phyloP scores from a whole-genome alignment of 2,797 vertebrate species.

The Dermochelys coriacea region DNA sequence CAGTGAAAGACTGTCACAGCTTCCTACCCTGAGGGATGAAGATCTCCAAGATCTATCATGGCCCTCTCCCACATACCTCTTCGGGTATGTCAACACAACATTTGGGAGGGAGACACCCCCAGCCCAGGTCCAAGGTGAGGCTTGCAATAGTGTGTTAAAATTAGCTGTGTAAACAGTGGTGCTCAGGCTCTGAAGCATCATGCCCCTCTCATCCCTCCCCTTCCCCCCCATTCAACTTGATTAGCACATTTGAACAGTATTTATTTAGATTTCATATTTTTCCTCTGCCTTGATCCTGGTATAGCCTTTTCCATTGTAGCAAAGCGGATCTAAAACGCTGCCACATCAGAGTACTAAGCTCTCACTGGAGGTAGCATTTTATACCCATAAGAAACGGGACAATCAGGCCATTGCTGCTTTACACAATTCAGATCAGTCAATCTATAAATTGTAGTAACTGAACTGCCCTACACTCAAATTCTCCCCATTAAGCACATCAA shows the following conservation, averaged over 20 bases:
- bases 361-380: too few species aligned
- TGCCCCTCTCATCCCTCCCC: too few species aligned
- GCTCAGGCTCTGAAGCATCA: too few species aligned
- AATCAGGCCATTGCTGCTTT: too few species aligned
- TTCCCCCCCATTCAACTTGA: too few species aligned
- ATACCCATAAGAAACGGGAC: too few species aligned
- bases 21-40: neutral
- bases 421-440: neutral
- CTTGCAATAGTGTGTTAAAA: neutral
- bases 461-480: neutral
- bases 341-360: too few species aligned
- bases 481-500: fast-evolving
- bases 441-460: neutral
- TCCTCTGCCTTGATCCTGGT: too few species aligned
- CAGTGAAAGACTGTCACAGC: neutral
- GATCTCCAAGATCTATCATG: neutral
- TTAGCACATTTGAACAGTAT: too few species aligned
- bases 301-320: too few species aligned
- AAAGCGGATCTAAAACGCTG: too few species aligned
- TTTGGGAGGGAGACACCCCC: neutral
- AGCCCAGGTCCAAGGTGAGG: neutral
- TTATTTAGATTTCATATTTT: too few species aligned
- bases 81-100: neutral
- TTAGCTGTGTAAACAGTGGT: neutral
- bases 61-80: neutral